A percentile compares a stretch with the other conserved stretches of the same genome.
These are phyloP conservation scores for Phainopepla nitens DNA, from an alignment of 2,113 vertebrate genomes.

Conservation along the genomic window DNA sequence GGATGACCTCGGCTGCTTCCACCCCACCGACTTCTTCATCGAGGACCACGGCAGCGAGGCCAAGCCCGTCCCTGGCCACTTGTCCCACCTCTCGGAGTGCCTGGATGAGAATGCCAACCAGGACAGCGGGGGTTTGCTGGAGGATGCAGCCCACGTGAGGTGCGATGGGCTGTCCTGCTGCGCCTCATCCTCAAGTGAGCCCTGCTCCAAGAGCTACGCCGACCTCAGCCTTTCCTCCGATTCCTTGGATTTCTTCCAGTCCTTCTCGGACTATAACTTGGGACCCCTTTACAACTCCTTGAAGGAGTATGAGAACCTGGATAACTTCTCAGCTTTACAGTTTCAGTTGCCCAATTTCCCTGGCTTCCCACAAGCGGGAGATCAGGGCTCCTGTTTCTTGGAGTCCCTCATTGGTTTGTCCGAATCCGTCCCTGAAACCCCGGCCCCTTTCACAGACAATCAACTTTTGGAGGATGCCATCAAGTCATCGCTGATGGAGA, in stretches of 20 bases:
- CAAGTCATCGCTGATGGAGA: slow-evolving; percentile 86
- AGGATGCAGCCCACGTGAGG: not conserved
- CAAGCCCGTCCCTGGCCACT: slow-evolving; percentile 66
- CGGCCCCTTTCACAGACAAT: slow-evolving; percentile 86
- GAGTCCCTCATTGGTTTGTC: slow-evolving; percentile 91
- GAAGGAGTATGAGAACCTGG: slow-evolving; percentile 86
- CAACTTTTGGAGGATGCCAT: slow-evolving; percentile 91
- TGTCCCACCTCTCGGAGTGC: slow-evolving; percentile 77
- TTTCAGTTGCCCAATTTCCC: slow-evolving; percentile 85
- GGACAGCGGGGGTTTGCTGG: slow-evolving; percentile 79
- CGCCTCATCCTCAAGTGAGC: slow-evolving; percentile 69
- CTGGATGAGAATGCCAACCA: slow-evolving; percentile 94
- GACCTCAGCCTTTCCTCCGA: slow-evolving; percentile 94
- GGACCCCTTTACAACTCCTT: slow-evolving; percentile 90
- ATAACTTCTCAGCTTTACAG: slow-evolving; percentile 80
- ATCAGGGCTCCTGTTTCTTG: slow-evolving; percentile 84
- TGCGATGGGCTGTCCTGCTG: slow-evolving; percentile 70
- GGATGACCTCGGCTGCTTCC: slow-evolving; percentile 81
- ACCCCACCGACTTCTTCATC: slow-evolving; percentile 77
- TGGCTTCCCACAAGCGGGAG: slow-evolving; percentile 75
- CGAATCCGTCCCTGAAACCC: slow-evolving; percentile 84
- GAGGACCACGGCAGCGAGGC: slow-evolving; percentile 24
- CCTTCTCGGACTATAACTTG: slow-evolving; percentile 88
- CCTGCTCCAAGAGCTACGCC: slow-evolving; percentile 79
- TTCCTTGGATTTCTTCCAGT: slow-evolving; percentile 90